These are phyloP conservation scores for Triplophysa yarkandensis DNA, from an alignment of 2,797 vertebrate genomes.

Conservation along the genomic window DNA sequence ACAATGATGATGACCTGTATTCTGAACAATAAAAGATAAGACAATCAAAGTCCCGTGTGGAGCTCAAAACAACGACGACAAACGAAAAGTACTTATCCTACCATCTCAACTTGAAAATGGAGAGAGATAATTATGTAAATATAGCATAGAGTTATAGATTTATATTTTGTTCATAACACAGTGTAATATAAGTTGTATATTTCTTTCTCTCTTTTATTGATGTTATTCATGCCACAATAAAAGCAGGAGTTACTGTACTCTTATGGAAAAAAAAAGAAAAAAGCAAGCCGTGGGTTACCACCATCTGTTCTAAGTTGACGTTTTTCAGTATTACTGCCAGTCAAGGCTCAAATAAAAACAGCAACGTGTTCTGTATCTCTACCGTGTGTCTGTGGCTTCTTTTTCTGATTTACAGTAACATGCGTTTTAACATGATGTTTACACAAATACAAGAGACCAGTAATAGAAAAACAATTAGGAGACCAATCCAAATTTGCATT, in stretches of 20 bases:
- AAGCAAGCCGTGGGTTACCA: conserved; percentile 85
- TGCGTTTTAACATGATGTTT: not conserved
- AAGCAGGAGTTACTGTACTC: conserved; percentile 90
- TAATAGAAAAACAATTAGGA: too few relatives aligned
- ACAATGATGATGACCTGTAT: conserved; percentile 66
- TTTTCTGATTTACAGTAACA: conserved; percentile 49
- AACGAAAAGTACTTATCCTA: conserved; percentile 77
- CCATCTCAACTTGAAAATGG: conserved; percentile 99
- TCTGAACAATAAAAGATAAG: conserved; percentile 83
- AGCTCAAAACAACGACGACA: conserved; percentile 92
- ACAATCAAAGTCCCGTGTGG: conserved; percentile 98
- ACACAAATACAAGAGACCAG: too few relatives aligned
- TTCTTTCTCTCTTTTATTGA: conserved; percentile 99
- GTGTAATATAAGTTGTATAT: conserved; percentile 99
- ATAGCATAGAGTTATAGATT: conserved; percentile 99
- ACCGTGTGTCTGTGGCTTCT: conserved; percentile 69
- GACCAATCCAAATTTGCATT: too few relatives aligned
- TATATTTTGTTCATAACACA: conserved; percentile 99
- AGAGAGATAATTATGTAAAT: conserved; percentile 99
- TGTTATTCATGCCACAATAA: conserved; percentile 98
- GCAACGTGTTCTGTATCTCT: conserved; percentile 92
- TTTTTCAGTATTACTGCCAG: conserved; percentile 99
- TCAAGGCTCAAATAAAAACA: conserved; percentile 99
- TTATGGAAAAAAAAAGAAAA: conserved; percentile 77
- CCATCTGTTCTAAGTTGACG: conserved; percentile 89